Percentiles rank a stretch among this genome's conserved stretches.
Conservation (phyloP, 1,140 invertebrate species). For the Caenorhabditis briggsae region DNA sequence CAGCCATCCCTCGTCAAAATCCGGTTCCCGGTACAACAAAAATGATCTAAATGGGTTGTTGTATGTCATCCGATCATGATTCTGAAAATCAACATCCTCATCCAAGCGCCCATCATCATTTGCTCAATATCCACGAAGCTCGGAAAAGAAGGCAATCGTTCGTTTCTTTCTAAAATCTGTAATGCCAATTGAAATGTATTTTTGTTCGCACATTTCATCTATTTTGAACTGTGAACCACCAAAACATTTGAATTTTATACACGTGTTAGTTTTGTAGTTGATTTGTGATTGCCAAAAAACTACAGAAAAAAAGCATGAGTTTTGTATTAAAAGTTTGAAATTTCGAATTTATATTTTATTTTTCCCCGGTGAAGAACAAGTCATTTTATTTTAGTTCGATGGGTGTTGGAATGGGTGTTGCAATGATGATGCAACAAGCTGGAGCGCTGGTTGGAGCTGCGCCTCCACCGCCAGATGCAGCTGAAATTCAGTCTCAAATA, state of each 20-base stretch:
- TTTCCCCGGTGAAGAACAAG: too few relatives aligned
- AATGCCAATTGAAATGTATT: neutral
- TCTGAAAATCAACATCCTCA: constrained; percentile 10
- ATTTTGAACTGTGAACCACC: too few relatives aligned
- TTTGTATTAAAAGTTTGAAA: neutral
- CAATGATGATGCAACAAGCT: constrained; percentile 75
- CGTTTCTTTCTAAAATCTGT: constrained; percentile 43
- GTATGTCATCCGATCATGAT: constrained; percentile 59
- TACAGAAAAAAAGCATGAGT: too few relatives aligned
- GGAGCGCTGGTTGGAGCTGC: constrained; percentile 68
- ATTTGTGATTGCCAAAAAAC: too few relatives aligned
- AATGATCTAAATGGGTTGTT: constrained; percentile 59
- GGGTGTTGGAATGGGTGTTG: constrained; percentile 72
- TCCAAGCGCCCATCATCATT: constrained; percentile 11
- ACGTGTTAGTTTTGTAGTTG: too few relatives aligned
- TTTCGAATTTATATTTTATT: neutral
- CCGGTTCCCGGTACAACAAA: constrained; percentile 9
- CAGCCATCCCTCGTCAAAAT: neutral
- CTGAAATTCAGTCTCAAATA: constrained; percentile 67
- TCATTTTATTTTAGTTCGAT: constrained; percentile 58
- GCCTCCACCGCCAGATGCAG: constrained; percentile 64
- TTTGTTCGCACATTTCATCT: neutral
- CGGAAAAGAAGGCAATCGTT: constrained; percentile 62
- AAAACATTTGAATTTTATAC: too few relatives aligned
- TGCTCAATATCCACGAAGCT: constrained; percentile 48